phyloP scores from a whole-genome alignment of 2,888 invertebrate species.

The Cerastis leucographa region DNA sequence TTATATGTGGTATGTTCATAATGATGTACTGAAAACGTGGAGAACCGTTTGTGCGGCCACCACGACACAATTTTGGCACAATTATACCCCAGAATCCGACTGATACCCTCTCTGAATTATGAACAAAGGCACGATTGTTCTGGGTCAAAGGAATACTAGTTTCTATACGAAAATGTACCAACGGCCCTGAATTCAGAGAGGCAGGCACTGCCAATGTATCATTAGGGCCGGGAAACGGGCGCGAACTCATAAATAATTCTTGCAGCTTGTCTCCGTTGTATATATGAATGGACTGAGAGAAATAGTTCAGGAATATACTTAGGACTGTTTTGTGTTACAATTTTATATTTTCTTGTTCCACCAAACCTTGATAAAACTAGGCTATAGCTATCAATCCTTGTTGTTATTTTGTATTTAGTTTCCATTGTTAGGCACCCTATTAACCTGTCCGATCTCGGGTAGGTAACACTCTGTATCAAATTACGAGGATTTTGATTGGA shows the following conservation, averaged over 20 bases:
- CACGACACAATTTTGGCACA: background rate
- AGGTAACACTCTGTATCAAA: background rate
- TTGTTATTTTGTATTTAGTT: constrained; percentile 15
- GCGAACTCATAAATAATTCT: constrained; percentile 58
- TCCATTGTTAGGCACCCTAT: background rate
- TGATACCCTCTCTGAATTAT: constrained; percentile 19
- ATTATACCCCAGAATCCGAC: constrained; percentile 8
- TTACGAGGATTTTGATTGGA: background rate
- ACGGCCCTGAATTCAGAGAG: constrained; percentile 46
- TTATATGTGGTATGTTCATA: too few species aligned
- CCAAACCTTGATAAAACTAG: background rate
- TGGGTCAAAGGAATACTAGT: constrained; percentile 28
- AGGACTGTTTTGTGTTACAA: constrained; percentile 3
- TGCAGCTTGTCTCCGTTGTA: constrained; percentile 27
- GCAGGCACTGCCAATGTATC: constrained; percentile 49
- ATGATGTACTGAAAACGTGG: too few species aligned
- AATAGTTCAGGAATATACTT: constrained; percentile 33
- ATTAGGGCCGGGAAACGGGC: constrained; percentile 44
- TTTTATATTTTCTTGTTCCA: background rate
- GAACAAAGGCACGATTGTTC: constrained; percentile 24
- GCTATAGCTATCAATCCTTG: background rate
- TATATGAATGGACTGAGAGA: constrained; percentile 39
- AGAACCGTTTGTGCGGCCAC: background rate
- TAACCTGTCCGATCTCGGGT: background rate
- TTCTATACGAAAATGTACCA: constrained; percentile 9